Base-by-base conservation (phyloP, 2,113 vertebrate species). In the Taurulus bubalis region DNA sequence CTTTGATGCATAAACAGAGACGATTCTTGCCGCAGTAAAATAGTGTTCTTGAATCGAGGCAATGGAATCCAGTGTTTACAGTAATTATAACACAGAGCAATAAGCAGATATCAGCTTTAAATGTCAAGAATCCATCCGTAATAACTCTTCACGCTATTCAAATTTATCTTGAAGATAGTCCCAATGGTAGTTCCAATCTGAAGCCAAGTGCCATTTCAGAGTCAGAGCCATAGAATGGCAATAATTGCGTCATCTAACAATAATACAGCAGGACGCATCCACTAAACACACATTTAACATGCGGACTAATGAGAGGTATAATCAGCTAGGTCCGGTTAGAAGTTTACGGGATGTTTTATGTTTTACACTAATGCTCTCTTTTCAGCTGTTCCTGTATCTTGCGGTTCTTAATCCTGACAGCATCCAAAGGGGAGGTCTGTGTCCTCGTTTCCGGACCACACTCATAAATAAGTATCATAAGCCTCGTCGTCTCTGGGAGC, bases 391-490 rank as follows among this genome's bases (percentile, higher is more conserved):
- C 69, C 80, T 51, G 68, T 60, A 67, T 85, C 75, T 60, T 2
- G 30, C 36, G 73, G 68, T 85, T 85, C 79, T 86, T 93, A 92
- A 91, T 93, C 80, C 86, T 84, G 79, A 77, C 80, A 73, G 85
- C 66, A 85, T 91, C 85, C 75, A 81, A 87, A 86, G 60, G 81
- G 83, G 86, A 91, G 79, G 85, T 90, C 82, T 80, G 76, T 60
- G 86, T 84, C 87, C 85, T 89, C 40, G 5, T 92, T 88, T 85
- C 62, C 68, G 73, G 89, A 69, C 75, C 65, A 28, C 28, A 34
- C 80, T 92, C 84, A 93, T 93, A 86, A 93, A 92, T 94, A 90
- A 89, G 77, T 80, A 91, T 93, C 63, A n/a, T n/a, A n/a, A 80
- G 30, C 77, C 60, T 40, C 3, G 28, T 78, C 73, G 64, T 89